These are phyloP conservation scores for Gryon sp. DNA, from an alignment of 1,140 invertebrate species.

Conservation along the genomic window DNA sequence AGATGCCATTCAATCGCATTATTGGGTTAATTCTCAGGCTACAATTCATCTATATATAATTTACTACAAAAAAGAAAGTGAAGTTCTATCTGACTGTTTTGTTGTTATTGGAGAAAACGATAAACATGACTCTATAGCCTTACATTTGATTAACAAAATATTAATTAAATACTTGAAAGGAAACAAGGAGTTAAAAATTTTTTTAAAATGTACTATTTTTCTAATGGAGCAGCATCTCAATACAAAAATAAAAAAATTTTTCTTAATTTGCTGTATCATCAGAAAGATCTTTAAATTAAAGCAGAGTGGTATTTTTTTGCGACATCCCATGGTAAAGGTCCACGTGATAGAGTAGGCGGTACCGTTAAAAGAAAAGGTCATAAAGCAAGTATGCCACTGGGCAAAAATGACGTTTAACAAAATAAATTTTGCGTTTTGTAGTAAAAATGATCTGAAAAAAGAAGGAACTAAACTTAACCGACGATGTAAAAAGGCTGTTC, in stretches of 20 bases:
- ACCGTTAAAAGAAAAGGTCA: not conserved
- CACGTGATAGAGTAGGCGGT: not conserved
- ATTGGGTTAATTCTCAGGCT: slow-evolving; percentile 51
- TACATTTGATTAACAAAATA: not conserved
- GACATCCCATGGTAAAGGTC: not conserved
- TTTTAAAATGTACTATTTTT: not conserved
- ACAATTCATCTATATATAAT: slow-evolving; percentile 9
- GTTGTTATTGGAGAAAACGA: slow-evolving; percentile 23
- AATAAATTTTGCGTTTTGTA: not conserved
- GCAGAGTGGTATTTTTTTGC: not conserved
- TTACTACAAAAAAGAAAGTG: slow-evolving; percentile 12
- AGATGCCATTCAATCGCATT: slow-evolving; percentile 59
- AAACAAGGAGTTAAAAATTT: not conserved
- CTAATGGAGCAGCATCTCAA: not conserved
- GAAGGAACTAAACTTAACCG: not conserved
- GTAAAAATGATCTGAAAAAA: not conserved
- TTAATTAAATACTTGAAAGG: not conserved
- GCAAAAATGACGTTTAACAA: not conserved
- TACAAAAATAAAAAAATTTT: slow-evolving; percentile 4
- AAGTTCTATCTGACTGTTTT: slow-evolving; percentile 10
- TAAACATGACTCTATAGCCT: slow-evolving; percentile 30
- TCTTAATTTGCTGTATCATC: not conserved
- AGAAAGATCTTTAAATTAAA: not conserved
- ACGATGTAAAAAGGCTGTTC: not conserved
- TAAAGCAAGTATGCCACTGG: not conserved